These are phyloP conservation scores for Drosophila jambulina DNA, from an alignment of 1,140 invertebrate genomes.

Conservation along the genomic window DNA sequence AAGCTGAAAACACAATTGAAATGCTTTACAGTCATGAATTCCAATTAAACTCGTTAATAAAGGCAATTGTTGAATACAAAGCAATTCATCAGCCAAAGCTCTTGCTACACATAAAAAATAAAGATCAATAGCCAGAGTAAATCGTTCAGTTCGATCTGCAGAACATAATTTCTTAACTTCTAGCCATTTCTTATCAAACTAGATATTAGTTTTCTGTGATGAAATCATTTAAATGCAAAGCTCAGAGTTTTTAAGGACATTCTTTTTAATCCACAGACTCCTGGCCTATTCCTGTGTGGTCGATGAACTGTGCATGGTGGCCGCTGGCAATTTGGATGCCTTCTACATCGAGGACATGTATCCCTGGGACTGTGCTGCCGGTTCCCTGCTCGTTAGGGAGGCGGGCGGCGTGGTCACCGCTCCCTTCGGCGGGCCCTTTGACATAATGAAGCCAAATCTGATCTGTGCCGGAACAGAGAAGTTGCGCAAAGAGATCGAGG, in stretches of 20 bases:
- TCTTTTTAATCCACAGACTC: slow-evolving; percentile 40
- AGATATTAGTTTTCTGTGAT: neutral
- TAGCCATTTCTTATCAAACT: neutral
- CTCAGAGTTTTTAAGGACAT: neutral
- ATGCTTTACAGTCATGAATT: neutral
- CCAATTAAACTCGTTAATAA: neutral
- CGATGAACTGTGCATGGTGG: slow-evolving; percentile 89
- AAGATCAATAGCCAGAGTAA: neutral
- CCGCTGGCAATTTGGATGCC: slow-evolving; percentile 89
- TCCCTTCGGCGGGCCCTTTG: slow-evolving; percentile 87
- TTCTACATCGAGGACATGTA: slow-evolving; percentile 91
- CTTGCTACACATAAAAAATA: neutral
- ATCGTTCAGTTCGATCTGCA: neutral
- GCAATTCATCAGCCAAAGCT: slow-evolving; percentile 10
- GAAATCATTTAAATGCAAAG: neutral
- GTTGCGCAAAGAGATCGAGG: slow-evolving; percentile 73
- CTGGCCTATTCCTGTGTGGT: slow-evolving; percentile 78
- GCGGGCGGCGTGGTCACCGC: slow-evolving; percentile 88
- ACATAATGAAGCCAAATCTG: slow-evolving; percentile 89
- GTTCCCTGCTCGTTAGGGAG: slow-evolving; percentile 90
- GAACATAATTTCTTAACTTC: neutral
- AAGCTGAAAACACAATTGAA: neutral
- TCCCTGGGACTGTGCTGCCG: slow-evolving; percentile 90
- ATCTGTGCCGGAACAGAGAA: slow-evolving; percentile 87
- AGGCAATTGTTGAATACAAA: slow-evolving; percentile 2